These are phyloP conservation scores for Danaus chrysippus DNA, from an alignment of 2,888 invertebrate genomes.

Conservation along the genomic window DNA sequence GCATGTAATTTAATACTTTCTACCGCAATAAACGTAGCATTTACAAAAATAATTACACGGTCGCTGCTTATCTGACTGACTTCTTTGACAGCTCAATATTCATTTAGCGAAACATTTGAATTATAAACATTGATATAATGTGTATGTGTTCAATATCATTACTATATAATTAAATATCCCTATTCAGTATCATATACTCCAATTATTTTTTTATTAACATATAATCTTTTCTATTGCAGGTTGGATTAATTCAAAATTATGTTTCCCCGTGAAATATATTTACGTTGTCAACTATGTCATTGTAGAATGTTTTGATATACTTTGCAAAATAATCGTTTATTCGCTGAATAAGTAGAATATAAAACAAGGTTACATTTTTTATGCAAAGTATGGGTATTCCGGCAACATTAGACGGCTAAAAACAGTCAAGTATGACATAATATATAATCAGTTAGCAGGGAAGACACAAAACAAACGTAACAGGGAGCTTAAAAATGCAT, in stretches of 20 bases:
- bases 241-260: too few species aligned
- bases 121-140: conserved; percentile 14
- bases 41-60: conserved; percentile 66
- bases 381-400: too few species aligned
- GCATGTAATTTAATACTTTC: conserved; percentile 71
- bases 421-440: not conserved
- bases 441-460: conserved; percentile 8
- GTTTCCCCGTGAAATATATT: too few species aligned
- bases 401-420: too few species aligned
- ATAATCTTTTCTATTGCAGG: too few species aligned
- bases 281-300: too few species aligned
- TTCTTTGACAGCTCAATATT: conserved; percentile 67
- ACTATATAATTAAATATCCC: not conserved
- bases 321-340: too few species aligned
- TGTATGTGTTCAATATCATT: not conserved
- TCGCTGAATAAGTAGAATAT: too few species aligned
- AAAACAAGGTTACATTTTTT: too few species aligned
- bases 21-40: conserved; percentile 54
- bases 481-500: conserved; percentile 49
- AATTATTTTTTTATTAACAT: too few species aligned
- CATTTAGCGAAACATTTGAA: conserved; percentile 51
- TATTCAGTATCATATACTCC: too few species aligned
- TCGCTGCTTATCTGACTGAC: conserved; percentile 52
- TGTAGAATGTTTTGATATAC: too few species aligned
- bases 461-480: conserved; percentile 31